Base-by-base conservation (phyloP, 2,888 invertebrate species). In the Panopea generosa region DNA sequence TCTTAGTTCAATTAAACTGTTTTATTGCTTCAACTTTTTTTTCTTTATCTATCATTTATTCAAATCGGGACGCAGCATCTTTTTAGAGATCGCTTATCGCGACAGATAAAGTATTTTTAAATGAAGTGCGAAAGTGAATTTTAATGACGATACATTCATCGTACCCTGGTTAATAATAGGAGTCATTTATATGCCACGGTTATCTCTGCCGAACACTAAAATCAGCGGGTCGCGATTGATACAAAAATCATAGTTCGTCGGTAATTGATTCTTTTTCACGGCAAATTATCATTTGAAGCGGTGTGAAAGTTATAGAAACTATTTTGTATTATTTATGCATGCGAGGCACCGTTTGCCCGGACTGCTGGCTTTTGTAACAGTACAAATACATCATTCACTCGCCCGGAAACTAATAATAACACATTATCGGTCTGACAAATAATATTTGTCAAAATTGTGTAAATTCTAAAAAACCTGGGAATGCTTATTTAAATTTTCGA, bases 371-470 rank as follows among this genome's bases (percentile, higher is more conserved):
- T 45, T 20, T 18, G 16, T 9, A 20, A 18, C 20, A 45, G 47
- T 45, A 69, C 72, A 77, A 68, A 77, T 77, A 72, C 69, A 77
- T 77, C 77, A 77, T 65, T 47, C 29, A 43, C 45, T 69, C 72
- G 57, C 29, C 24, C 52, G 62, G 55, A 60, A 68, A 55, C 60
- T 29, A 26, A 60, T 57, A 77, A 73, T 56, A 45, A 67, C 47
- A 29, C 52, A 47, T 49, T 53, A 49, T 60, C 47, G 38, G 45
- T 43, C 63, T 73, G 77, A 77, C 77, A 77, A 77, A 69, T 73
- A 77, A 59, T 73, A 77, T 77, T 77, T 77, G 77, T 77, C 74
- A 71, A 69, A 77, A 77, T 77, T 73, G 77, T 77, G 77, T 77
- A 77, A 72, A 77, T 68, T 53, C 61, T 55, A 33, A 7, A 52